Conservation (phyloP, 2,888 invertebrate genomes). For the Pegoplata infirma region DNA sequence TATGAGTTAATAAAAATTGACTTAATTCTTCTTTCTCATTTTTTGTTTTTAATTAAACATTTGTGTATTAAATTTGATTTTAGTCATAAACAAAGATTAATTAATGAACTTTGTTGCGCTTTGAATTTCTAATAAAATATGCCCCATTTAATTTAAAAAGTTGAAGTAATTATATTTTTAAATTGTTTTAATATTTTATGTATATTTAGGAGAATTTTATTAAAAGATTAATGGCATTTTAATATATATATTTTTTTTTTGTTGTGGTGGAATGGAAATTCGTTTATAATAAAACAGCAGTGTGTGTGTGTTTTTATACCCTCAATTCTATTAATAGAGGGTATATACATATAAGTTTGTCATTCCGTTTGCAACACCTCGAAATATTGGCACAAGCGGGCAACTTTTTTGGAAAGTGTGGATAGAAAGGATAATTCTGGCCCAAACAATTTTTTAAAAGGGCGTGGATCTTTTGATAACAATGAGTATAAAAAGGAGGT, state of each 20-base stretch:
- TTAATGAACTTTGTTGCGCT: conserved; percentile 17
- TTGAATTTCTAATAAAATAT: conserved; percentile 28
- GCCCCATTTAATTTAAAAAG: conserved; percentile 16
- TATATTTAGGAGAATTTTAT: neutral
- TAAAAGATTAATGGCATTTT: neutral
- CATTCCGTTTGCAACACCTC: too few species aligned
- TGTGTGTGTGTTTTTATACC: too few species aligned
- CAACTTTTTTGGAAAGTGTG: too few species aligned
- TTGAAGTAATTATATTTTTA: neutral
- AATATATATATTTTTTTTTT: neutral
- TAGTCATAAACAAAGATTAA: conserved; percentile 30
- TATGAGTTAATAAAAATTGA: conserved; percentile 38
- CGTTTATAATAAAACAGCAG: neutral
- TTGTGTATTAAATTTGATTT: conserved; percentile 29
- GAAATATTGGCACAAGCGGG: too few species aligned
- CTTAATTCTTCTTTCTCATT: conserved; percentile 9
- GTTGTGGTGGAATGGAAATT: too few species aligned
- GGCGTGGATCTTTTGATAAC: too few species aligned
- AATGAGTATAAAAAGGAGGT: too few species aligned
- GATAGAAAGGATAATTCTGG: too few species aligned
- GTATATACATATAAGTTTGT: too few species aligned
- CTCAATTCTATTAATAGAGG: too few species aligned
- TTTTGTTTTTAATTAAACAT: conserved; percentile 38
- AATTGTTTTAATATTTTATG: neutral
- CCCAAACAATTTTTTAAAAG: too few species aligned